Evolutionary conservation across 1,140 invertebrate species (phyloP), one percentile per base, ranked within the genome.

Genomic region (Meloidogyne floridensis): DNA sequence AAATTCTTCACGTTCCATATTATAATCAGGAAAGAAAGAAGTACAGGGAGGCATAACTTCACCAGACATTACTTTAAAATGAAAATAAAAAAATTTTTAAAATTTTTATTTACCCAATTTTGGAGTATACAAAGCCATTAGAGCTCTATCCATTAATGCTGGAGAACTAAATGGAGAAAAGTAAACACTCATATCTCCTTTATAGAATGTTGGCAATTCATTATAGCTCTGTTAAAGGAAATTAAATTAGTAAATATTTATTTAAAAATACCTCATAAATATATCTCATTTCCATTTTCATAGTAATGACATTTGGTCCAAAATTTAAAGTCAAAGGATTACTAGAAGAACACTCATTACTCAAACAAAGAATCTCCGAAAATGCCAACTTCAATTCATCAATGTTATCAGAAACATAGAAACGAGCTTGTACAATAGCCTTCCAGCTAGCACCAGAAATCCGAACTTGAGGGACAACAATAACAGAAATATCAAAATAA

Each of bases 271-370:
- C 51, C 72, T 73, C n/a, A 73, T 73, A 53, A 2, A 73, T 73
- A 47, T 73, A 73, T 42, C 18, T 53, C 15, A 73, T 73, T 73
- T 73, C 72, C 11, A 73, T n/a, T n/a, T 65, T 65, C 7, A 65
- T n/a, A n/a, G 10, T 15, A n/a, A 6, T 65, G 7, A 65, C 5
- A 65, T 65, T 65, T 65, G 4, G 59, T 1, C 59, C 59, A 65
- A 65, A 65, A 65, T 65, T n/a, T 65, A 73, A 73, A 5, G 13
- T 73, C n/a, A 53, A 47, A 18, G 72, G 72, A 73, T 15, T 47
- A 32, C 32, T 32, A 32, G 32, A 32, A 73, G 18, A 5, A 73
- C 15, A 73, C 1, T 15, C 2, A 47, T 8, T 73, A 42, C n/a
- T 18, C n/a, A 53, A 5, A 42, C 1, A 15, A 53, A 43, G 72